Evolutionary conservation across 2,888 invertebrate species (phyloP).

Genomic region (Drosophila niveifrons): DNA sequence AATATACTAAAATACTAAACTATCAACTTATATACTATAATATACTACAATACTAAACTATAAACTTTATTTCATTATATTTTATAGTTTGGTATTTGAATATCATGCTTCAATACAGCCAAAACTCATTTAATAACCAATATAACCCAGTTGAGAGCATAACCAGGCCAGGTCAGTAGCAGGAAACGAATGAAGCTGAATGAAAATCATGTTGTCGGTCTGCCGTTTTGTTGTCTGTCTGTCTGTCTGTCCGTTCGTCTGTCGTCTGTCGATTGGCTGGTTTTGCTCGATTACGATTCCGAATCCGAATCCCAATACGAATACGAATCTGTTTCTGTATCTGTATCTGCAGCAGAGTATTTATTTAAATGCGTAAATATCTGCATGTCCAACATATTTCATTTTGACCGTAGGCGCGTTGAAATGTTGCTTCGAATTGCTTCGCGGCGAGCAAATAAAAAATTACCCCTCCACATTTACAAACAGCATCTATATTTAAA

Average conservation of each 20-base stretch:
- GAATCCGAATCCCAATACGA: slow-evolving; percentile 11
- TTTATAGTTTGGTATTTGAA: background rate
- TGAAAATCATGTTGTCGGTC: slow-evolving; percentile 67
- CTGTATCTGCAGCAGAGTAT: slow-evolving; percentile 47
- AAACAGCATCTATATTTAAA: slow-evolving; percentile 44
- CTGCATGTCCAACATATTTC: slow-evolving; percentile 70
- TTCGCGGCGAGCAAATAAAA: slow-evolving; percentile 55
- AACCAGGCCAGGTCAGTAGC: slow-evolving; percentile 68
- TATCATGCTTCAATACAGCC: background rate
- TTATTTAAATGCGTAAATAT: slow-evolving; percentile 77
- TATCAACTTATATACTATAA: no score
- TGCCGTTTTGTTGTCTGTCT: slow-evolving; percentile 19
- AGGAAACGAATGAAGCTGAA: slow-evolving; percentile 69
- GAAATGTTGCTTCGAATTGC: slow-evolving; percentile 67
- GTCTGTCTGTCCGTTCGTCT: slow-evolving; percentile 31
- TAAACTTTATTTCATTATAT: background rate
- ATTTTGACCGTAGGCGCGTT: slow-evolving; percentile 75
- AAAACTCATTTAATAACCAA: slow-evolving; percentile 17
- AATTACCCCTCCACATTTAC: slow-evolving; percentile 33
- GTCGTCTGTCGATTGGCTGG: slow-evolving; percentile 44
- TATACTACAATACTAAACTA: background rate
- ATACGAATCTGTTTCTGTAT: background rate
- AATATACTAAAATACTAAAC: no score
- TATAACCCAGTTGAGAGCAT: slow-evolving; percentile 31
- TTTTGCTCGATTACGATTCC: slow-evolving; percentile 56